Evolutionary conservation across 2,888 invertebrate genomes (phyloP).

Genomic region (Platycheirus albimanus): DNA sequence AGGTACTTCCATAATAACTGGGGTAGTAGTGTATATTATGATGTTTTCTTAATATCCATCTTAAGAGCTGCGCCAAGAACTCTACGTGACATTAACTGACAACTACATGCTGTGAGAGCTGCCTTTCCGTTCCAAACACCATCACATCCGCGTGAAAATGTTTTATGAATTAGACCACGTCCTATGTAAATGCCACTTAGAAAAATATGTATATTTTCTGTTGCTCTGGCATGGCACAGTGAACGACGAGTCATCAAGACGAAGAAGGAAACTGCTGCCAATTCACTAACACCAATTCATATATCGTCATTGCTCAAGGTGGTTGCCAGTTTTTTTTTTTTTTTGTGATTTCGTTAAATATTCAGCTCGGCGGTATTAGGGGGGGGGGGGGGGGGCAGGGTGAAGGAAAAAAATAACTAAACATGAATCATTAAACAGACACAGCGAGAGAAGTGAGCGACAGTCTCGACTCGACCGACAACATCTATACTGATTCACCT

Average conservation of each 20-base stretch:
- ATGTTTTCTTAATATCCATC: conserved; percentile 3
- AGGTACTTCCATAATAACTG: neutral
- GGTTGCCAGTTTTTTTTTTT: conserved; percentile 39
- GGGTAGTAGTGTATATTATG: neutral
- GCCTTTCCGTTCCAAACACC: conserved; percentile 17
- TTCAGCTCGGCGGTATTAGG: conserved; percentile 20
- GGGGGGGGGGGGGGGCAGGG: neutral
- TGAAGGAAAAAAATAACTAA: too few species aligned
- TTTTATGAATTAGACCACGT: conserved; percentile 61
- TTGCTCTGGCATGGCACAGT: too few species aligned
- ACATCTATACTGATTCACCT: conserved; percentile 65
- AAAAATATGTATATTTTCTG: conserved; percentile 11
- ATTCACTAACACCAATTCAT: conserved; percentile 36
- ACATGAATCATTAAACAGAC: conserved; percentile 59
- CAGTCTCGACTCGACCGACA: too few species aligned
- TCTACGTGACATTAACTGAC: conserved; percentile 49
- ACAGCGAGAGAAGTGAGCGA: conserved; percentile 41
- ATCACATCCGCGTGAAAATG: conserved; percentile 10
- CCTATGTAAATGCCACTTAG: too few species aligned
- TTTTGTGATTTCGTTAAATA: conserved; percentile 61
- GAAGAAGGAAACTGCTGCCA: conserved; percentile 38
- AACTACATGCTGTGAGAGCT: conserved; percentile 29
- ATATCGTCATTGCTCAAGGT: conserved; percentile 10
- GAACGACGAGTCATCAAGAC: conserved; percentile 23
- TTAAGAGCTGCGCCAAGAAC: conserved; percentile 18